Conservation (phyloP, 2,113 vertebrate species). For the Hippocampus zosterae region DNA sequence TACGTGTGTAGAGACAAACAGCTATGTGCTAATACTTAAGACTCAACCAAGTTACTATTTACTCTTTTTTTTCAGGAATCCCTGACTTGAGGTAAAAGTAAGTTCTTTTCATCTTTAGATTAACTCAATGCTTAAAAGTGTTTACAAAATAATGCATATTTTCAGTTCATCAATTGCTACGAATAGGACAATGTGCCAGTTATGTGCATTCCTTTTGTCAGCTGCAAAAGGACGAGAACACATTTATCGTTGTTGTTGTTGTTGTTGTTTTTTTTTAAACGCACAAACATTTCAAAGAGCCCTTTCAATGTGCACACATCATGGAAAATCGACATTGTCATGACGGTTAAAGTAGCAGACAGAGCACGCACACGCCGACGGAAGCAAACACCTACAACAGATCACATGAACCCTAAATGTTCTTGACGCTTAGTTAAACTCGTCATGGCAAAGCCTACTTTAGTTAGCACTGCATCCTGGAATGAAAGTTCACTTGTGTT, state of each 20-base stretch:
- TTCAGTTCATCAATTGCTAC: conserved; percentile 78
- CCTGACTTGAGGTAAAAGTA: conserved; percentile 83
- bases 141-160: conserved; percentile 83
- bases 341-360: conserved; percentile 68
- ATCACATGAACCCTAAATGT: conserved; percentile 30
- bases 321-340: conserved; percentile 72
- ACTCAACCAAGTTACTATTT: conserved; percentile 66
- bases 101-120: conserved; percentile 74
- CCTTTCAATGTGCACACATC: conserved; percentile 79
- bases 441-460: conserved; percentile 38
- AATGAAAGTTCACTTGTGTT: not conserved
- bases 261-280: conserved; percentile 53
- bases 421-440: conserved; percentile 38
- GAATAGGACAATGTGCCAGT: conserved; percentile 78
- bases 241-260: conserved; percentile 29
- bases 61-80: conserved; percentile 72
- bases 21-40: conserved; percentile 80
- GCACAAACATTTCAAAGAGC: conserved; percentile 76
- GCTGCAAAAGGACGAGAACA: conserved; percentile 71
- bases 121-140: conserved; percentile 69
- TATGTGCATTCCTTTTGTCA: conserved; percentile 71
- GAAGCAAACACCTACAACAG: conserved; percentile 54
- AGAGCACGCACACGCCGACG: conserved; percentile 52
- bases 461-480: conserved; percentile 12
- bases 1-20: conserved; percentile 82